Percentiles rank a stretch among this genome's conserved stretches.
phyloP scores from a whole-genome alignment of 2,888 invertebrate genomes.

The Panopea generosa region DNA sequence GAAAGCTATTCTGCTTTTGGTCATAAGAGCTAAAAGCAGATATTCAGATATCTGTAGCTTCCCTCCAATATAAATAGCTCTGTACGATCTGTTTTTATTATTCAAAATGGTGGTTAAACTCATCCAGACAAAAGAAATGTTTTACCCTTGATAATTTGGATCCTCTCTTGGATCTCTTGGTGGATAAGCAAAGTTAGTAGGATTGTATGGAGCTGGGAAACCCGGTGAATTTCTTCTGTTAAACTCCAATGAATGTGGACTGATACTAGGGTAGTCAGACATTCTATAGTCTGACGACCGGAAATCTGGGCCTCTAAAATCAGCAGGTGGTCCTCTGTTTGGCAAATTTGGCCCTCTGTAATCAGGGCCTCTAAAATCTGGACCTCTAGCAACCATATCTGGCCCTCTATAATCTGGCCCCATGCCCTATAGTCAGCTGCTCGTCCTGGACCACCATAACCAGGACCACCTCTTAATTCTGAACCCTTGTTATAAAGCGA shows the following conservation, averaged over 20 bases:
- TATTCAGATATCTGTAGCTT: no score
- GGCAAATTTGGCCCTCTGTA: not conserved
- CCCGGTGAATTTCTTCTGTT: constrained; percentile 36
- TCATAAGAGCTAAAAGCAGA: no score
- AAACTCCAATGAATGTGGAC: no score
- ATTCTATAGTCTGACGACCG: constrained; percentile 28
- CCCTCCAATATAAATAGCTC: no score
- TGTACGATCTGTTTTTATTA: no score
- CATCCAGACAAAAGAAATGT: no score
- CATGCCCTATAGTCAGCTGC: not conserved
- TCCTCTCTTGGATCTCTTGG: constrained; percentile 50
- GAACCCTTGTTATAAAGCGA: not conserved
- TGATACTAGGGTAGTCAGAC: constrained; percentile 4
- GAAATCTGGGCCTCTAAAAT: constrained; percentile 14
- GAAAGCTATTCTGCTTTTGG: no score
- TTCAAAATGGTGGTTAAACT: no score
- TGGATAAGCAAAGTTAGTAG: constrained; percentile 39
- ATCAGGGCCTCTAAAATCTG: constrained; percentile 32
- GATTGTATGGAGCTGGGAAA: constrained; percentile 15
- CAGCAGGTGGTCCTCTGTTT: constrained; percentile 6
- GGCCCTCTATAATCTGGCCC: constrained; percentile 42
- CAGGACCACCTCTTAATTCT: not conserved
- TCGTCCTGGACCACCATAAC: constrained; percentile 4
- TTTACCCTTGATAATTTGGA: constrained; percentile 53
- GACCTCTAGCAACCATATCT: constrained; percentile 8